Conservation (phyloP, 2,113 vertebrate genomes). For the Sceloporus undulatus region DNA sequence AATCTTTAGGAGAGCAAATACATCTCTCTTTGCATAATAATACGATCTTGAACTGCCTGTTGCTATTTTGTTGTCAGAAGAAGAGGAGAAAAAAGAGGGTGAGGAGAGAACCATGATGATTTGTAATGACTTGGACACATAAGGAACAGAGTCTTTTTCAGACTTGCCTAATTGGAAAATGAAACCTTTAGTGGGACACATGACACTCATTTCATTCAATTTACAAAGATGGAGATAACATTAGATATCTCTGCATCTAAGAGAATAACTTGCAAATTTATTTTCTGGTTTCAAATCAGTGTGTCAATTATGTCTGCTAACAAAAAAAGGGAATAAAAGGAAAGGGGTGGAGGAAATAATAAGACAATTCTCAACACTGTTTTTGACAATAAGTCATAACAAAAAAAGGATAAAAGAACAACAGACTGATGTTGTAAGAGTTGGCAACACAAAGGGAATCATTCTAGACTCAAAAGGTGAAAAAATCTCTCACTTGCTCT, state of each 20-base stretch:
- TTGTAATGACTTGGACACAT: background rate
- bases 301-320: background rate
- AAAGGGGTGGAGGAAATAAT: too few species aligned
- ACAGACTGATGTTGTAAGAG: fast-evolving
- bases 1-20: background rate
- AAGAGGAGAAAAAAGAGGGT: background rate
- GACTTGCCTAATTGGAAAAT: conserved; percentile 7
- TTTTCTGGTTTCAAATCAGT: conserved; percentile 33
- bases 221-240: background rate
- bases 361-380: background rate
- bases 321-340: background rate
- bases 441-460: background rate
- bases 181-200: background rate
- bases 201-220: background rate
- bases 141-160: background rate
- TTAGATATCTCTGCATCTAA: background rate
- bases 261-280: background rate
- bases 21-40: background rate
- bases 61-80: background rate
- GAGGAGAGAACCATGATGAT: background rate
- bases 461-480: background rate
- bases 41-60: background rate
- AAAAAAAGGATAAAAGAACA: background rate
- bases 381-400: conserved; percentile 3
- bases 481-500: background rate